A percentile compares a stretch with the other conserved stretches of the same genome.
Conservation (phyloP, 2,113 vertebrate genomes). For the Melanostigma gelatinosum region DNA sequence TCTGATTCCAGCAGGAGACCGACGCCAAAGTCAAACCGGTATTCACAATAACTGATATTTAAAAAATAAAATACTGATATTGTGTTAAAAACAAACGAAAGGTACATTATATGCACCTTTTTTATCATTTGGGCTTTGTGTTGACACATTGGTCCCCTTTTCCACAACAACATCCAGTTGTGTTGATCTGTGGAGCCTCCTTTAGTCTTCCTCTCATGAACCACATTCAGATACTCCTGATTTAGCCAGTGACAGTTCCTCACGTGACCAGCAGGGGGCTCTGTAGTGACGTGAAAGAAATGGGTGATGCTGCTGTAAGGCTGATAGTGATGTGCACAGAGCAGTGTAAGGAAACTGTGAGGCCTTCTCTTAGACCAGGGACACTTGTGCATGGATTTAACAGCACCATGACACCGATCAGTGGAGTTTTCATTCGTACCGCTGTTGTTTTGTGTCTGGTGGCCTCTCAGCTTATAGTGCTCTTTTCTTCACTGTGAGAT, state of each 20-base stretch:
- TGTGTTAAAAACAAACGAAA: too few species aligned
- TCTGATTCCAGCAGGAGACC: too few species aligned
- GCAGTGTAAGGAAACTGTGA: too few species aligned
- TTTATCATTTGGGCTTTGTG: background rate
- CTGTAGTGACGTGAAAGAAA: slow-evolving; percentile 28
- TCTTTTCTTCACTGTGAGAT: background rate
- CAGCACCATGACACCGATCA: background rate
- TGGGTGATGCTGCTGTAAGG: too few species aligned
- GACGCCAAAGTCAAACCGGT: too few species aligned
- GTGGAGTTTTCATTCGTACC: background rate
- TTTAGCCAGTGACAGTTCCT: background rate
- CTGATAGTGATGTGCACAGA: background rate
- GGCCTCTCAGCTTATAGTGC: background rate
- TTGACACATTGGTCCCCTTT: background rate
- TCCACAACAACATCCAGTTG: background rate
- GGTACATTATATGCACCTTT: background rate
- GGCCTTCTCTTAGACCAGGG: background rate
- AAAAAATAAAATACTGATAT: too few species aligned
- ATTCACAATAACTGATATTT: too few species aligned
- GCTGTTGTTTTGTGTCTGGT: background rate
- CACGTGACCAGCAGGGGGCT: slow-evolving; percentile 42
- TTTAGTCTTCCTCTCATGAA: background rate
- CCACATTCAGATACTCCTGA: background rate
- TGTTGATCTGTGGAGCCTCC: background rate
- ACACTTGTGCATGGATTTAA: background rate